Evolutionary conservation across 1,140 invertebrate genomes (phyloP).

Genomic region (Temnothorax longispinosus): DNA sequence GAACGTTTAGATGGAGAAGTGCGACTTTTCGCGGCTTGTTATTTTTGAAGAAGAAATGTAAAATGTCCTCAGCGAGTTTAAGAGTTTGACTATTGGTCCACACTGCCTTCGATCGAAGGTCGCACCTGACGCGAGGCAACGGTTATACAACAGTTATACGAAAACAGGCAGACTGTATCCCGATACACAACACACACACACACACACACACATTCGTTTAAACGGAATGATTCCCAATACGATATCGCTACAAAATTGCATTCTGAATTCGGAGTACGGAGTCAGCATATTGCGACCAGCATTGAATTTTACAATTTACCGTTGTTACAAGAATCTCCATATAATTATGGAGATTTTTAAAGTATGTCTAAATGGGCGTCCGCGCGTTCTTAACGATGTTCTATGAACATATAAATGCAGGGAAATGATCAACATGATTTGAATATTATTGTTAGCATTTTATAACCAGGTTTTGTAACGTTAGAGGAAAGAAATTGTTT

Average conservation of each 20-base stretch:
- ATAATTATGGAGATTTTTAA: not conserved
- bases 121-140: conserved; percentile 30
- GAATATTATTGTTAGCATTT: conserved; percentile 40
- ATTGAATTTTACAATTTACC: not conserved
- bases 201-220: not conserved
- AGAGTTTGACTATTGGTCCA: conserved; percentile 65
- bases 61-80: conserved; percentile 60
- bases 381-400: conserved; percentile 18
- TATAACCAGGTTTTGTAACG: conserved; percentile 43
- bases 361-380: not conserved
- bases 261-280: not conserved
- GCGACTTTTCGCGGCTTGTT: not conserved
- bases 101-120: conserved; percentile 80
- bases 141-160: conserved; percentile 13
- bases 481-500: conserved; percentile 35
- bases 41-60: not conserved
- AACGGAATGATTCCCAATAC: not conserved
- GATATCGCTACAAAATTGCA: conserved; percentile 13
- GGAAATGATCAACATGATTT: conserved; percentile 2
- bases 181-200: not conserved
- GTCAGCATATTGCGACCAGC: not conserved
- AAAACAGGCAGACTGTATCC: conserved; percentile 1
- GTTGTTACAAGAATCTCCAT: conserved; percentile 18
- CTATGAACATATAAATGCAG: not conserved
- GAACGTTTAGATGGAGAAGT: not conserved